Conservation (phyloP, 37 sponge, comb jelly and placozoan genomes). For the Cliona cf. orientalis region DNA sequence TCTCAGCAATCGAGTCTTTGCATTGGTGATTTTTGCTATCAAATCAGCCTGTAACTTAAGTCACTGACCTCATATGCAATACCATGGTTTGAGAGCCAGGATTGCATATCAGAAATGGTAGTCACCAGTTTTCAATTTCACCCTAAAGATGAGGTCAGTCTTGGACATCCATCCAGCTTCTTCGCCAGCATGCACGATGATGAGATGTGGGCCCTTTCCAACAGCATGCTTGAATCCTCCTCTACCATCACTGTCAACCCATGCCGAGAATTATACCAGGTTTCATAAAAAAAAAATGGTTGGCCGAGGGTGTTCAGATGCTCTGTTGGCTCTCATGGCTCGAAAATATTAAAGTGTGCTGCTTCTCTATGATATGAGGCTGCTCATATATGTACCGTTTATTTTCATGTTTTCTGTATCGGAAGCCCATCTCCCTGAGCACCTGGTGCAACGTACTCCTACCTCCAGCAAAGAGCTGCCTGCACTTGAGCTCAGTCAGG, state of each 20-base stretch:
- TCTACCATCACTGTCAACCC: conserved; percentile 2
- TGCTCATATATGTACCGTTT: neutral
- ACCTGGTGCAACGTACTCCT: neutral
- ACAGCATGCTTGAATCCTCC: neutral
- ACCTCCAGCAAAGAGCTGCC: neutral
- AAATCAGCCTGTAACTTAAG: neutral
- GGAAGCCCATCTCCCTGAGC: conserved; percentile 16
- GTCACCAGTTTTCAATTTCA: conserved; percentile 14
- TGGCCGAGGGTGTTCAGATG: neutral
- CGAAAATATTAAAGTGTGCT: too few relatives aligned
- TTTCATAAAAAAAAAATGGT: neutral
- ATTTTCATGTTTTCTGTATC: conserved; percentile 22
- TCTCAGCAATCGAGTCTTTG: conserved; percentile 15
- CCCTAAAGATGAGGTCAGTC: conserved; percentile 1
- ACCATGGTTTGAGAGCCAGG: neutral
- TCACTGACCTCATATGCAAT: neutral
- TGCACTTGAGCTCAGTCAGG: conserved; percentile 5
- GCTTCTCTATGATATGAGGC: neutral
- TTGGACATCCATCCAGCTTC: conserved; percentile 12
- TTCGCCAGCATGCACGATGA: conserved; percentile 5
- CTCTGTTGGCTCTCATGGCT: neutral
- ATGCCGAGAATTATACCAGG: neutral
- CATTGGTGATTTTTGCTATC: neutral
- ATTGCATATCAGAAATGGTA: conserved; percentile 13
- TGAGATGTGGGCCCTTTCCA: neutral